Conservation (phyloP, 2,888 invertebrate genomes). For the Archips xylosteana region DNA sequence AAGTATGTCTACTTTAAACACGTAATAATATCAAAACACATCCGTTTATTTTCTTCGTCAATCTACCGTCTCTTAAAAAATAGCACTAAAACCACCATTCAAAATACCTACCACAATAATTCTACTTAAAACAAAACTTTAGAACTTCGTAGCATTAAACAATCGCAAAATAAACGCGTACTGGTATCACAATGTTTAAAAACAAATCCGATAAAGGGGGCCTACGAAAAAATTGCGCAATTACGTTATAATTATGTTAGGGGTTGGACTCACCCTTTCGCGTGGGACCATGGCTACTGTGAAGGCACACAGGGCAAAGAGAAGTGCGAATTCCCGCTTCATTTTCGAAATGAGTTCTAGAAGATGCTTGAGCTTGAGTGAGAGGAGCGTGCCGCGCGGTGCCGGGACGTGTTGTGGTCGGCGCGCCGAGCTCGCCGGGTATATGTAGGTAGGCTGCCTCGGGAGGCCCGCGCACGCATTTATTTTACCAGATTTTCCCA, state of each 20-base stretch:
- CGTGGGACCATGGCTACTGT: slow-evolving; percentile 65
- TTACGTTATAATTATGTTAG: slow-evolving; percentile 7
- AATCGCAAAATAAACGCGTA: slow-evolving; percentile 6
- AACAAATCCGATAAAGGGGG: slow-evolving; percentile 20
- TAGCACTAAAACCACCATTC: background rate
- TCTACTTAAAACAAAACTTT: background rate
- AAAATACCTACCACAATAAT: background rate
- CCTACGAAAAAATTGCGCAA: slow-evolving; percentile 13
- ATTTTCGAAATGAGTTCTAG: slow-evolving; percentile 52
- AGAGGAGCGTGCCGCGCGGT: slow-evolving; percentile 26
- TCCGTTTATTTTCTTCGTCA: background rate
- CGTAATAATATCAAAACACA: background rate
- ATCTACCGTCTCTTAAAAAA: background rate
- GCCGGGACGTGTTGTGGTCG: slow-evolving; percentile 33
- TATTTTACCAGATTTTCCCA: slow-evolving; percentile 34
- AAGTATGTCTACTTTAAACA: background rate
- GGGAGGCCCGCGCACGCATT: slow-evolving; percentile 12
- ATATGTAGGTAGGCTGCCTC: slow-evolving; percentile 31
- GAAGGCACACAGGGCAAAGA: slow-evolving; percentile 59
- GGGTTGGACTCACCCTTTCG: slow-evolving; percentile 62
- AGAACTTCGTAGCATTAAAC: no score
- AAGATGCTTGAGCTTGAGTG: slow-evolving; percentile 19
- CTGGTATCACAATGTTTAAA: slow-evolving; percentile 24
- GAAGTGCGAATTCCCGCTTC: slow-evolving; percentile 57
- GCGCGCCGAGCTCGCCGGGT: slow-evolving; percentile 22